Evolutionary conservation across 1,140 invertebrate genomes (phyloP).

Genomic region (Drosophila nikananu): DNA sequence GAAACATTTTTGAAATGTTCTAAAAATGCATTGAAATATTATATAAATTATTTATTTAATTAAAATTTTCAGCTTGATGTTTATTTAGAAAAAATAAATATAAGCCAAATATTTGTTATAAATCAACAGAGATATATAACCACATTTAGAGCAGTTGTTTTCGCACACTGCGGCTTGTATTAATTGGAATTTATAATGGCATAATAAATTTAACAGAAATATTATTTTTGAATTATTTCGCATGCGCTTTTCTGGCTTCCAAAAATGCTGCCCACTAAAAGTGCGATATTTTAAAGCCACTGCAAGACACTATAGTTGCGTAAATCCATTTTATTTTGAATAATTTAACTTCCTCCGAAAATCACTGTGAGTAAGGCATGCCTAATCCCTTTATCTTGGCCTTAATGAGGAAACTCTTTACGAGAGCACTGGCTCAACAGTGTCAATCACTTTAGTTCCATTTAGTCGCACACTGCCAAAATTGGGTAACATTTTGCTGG

Average conservation of each 20-base stretch:
- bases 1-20: background rate
- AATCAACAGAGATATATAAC: background rate
- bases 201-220: background rate
- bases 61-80: background rate
- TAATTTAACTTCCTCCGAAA: background rate
- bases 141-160: background rate
- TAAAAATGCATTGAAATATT: background rate
- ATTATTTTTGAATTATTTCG: background rate
- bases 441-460: constrained; percentile 41
- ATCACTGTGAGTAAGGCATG: background rate
- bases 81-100: background rate
- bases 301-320: background rate
- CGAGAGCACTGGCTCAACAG: constrained; percentile 6
- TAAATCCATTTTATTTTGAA: constrained; percentile 7
- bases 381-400: background rate
- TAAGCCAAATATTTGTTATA: background rate
- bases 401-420: constrained; percentile 15
- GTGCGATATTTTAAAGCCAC: background rate
- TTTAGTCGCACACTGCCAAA: constrained; percentile 19
- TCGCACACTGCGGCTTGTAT: background rate
- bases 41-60: background rate
- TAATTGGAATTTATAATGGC: background rate
- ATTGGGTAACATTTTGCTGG: constrained; percentile 6
- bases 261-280: background rate
- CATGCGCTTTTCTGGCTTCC: background rate